phyloP scores from a whole-genome alignment of 2,113 vertebrate species.

The Sus scrofa region T2T-Sscrofa CM000814.6:121057001-121057500 shows the following conservation, averaged over 20 bases:
- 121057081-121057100: neutral
- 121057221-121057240: neutral
- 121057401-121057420: neutral
- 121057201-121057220: neutral
- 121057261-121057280: neutral
- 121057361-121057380: neutral
- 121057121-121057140: neutral
- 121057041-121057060: neutral
- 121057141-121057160: constrained; percentile 9
- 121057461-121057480: accelerated
- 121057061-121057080: neutral
- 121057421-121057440: neutral
- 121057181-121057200: neutral
- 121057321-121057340: neutral
- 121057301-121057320: neutral
- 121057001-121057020: neutral
- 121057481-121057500: neutral
- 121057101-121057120: neutral
- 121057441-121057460: neutral
- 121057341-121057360: neutral
- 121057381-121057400: neutral
- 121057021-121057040: neutral
- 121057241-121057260: neutral
- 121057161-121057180: neutral
- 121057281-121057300: neutral